phyloP scores from a whole-genome alignment of 1,140 invertebrate species.

The Hycleus phaleratus region DNA sequence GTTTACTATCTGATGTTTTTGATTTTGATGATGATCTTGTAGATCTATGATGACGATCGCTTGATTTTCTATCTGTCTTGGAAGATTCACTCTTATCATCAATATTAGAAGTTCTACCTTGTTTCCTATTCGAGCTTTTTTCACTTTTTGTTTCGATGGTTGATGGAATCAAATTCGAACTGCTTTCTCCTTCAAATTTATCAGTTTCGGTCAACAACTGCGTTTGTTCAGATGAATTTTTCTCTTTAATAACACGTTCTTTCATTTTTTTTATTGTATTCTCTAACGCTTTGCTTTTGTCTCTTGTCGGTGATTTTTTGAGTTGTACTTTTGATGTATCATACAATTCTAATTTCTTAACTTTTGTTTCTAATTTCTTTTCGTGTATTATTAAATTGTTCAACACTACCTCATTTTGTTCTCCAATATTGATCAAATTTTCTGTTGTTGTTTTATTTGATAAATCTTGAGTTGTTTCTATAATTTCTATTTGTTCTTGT shows the following conservation, averaged over 20 bases:
- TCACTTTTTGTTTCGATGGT: not conserved
- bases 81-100: not conserved
- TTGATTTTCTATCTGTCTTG: not conserved
- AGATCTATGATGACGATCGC: not conserved
- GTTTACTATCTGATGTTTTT: not conserved
- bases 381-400: not conserved
- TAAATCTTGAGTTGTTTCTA: not conserved
- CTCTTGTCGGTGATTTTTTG: not conserved
- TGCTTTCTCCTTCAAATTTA: too few relatives aligned
- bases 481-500: not conserved
- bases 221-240: not conserved
- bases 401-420: not conserved
- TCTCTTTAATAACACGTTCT: not conserved
- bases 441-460: not conserved
- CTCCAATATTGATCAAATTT: not conserved
- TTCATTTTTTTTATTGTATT: constrained; percentile 8
- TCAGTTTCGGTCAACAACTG: not conserved
- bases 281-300: not conserved
- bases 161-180: not conserved
- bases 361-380: not conserved
- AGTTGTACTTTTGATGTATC: too few relatives aligned
- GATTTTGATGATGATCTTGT: constrained; percentile 4
- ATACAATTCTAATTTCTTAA: too few relatives aligned
- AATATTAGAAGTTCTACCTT: not conserved
- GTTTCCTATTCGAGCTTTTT: not conserved